Evolutionary conservation across 2,797 vertebrate genomes (phyloP), one percentile per base, ranked within the genome.

Genomic region (Fistularia commersonii): DNA sequence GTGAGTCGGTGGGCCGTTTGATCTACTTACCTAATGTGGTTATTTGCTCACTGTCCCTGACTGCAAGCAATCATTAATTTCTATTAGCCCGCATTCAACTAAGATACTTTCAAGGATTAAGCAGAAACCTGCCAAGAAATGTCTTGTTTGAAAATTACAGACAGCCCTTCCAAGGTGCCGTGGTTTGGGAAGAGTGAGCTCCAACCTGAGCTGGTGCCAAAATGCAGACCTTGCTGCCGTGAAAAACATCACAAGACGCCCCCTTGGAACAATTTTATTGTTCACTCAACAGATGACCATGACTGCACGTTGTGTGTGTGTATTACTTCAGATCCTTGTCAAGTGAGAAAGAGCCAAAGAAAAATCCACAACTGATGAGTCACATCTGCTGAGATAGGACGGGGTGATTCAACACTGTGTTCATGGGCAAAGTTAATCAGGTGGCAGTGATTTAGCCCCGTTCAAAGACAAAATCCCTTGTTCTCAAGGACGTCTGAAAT

Each of bases 401-500:
- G 38, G 0, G 8, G 42, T 71, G 73, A 80, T 74, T 77, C 67
- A 75, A 65, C 8, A 1, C 31, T 33, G 67, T 67, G 71, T 74
- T 80, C 72, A 59, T 54, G 73, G 51, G 61, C 49, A 1, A 66
- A 79, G 59, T 69, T 64, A 62, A 67, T 72, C 69, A 74, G 75
- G 74, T 76, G 74, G 66, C 52, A 63, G 67, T 62, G 48, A 61
- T 70, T 69, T 51, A 55, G 36, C 45, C 66, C 41, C 46, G 54
- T 74, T 77, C 82, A 62, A 81, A 77, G 69, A 59, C 46, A 39
- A 13, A n/a, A 51, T 41, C 39, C 51, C 80, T 83, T 84, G 73
- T 77, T 76, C 62, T 47, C 7, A 45, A 71, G 76, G 74, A 69
- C 75, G 68, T 64, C 53, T 62, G 52, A n/a, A n/a, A n/a, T n/a